A percentile compares a stretch with the other conserved stretches of the same genome.
These are phyloP conservation scores for Hapalemur alaotrensis DNA, from an alignment of 2,797 vertebrate genomes.

Conservation along the genomic window DNA sequence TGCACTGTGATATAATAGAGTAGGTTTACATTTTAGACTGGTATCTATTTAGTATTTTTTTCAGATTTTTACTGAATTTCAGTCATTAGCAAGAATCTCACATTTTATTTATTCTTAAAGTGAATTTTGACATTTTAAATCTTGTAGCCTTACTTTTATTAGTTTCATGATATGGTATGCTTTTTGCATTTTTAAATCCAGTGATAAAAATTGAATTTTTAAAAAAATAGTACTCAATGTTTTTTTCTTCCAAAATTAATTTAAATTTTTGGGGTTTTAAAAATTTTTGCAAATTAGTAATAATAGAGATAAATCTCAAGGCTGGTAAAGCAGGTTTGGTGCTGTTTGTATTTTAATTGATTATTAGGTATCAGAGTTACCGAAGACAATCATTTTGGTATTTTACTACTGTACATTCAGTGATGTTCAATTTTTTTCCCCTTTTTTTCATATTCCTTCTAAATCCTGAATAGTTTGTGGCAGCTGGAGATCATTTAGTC, in stretches of 20 bases:
- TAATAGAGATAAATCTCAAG: slow-evolving; percentile 30
- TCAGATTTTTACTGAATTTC: slow-evolving; percentile 6
- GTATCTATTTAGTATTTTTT: slow-evolving; percentile 21
- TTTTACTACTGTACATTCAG: slow-evolving; percentile 40
- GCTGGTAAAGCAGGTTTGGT: slow-evolving; percentile 23
- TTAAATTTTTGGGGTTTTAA: background rate
- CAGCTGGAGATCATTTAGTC: slow-evolving; percentile 97
- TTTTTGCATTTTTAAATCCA: slow-evolving; percentile 38
- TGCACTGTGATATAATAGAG: background rate
- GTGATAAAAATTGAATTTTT: background rate
- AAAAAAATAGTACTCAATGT: background rate
- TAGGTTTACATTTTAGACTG: background rate
- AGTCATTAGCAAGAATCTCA: background rate
- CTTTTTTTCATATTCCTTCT: slow-evolving; percentile 55
- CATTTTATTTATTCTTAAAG: slow-evolving; percentile 12
- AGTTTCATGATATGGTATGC: background rate
- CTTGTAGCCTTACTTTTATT: background rate
- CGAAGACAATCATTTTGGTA: background rate
- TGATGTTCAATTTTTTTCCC: slow-evolving; percentile 31
- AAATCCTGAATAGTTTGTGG: slow-evolving; percentile 90
- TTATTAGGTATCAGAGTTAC: background rate
- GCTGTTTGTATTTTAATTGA: slow-evolving; percentile 24
- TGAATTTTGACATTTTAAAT: slow-evolving; percentile 33
- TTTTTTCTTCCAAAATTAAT: slow-evolving; percentile 22
- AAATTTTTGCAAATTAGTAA: slow-evolving; percentile 5